phyloP scores from a whole-genome alignment of 2,797 vertebrate genomes.

The Anabas testudineus region DNA sequence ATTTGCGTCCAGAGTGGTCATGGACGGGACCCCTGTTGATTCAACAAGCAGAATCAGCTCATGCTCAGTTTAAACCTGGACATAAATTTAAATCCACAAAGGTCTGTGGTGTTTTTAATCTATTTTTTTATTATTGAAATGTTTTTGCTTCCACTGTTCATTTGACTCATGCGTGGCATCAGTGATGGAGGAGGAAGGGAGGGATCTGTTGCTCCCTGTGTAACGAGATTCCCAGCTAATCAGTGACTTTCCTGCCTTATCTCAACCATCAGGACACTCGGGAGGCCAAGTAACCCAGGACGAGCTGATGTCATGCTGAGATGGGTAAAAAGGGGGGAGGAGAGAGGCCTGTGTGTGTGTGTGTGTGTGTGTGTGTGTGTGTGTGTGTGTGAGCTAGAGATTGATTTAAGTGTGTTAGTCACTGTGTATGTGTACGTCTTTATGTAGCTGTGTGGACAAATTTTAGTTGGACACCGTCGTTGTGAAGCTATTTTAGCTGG shows the following conservation, averaged over 20 bases:
- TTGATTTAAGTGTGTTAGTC: slow-evolving; percentile 32
- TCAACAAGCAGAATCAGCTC: neutral
- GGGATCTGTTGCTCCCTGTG: slow-evolving; percentile 83
- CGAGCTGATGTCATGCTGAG: slow-evolving; percentile 87
- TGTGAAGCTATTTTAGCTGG: neutral
- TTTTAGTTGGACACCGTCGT: neutral
- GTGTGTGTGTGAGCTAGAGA: slow-evolving; percentile 25
- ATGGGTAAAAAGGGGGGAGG: slow-evolving; percentile 68
- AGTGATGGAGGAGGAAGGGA: slow-evolving; percentile 64
- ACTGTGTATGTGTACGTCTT: slow-evolving; percentile 18
- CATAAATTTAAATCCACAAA: neutral
- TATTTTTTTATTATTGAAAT: neutral
- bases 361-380: neutral
- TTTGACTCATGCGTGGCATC: slow-evolving; percentile 54
- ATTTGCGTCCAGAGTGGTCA: too few species aligned
- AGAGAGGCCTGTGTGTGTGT: slow-evolving; percentile 11
- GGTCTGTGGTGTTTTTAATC: neutral
- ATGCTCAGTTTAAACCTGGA: neutral
- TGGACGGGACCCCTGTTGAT: too few species aligned
- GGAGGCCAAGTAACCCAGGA: slow-evolving; percentile 87
- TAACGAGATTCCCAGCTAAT: slow-evolving; percentile 89
- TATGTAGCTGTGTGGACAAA: neutral
- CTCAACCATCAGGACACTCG: slow-evolving; percentile 84
- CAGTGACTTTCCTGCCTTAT: slow-evolving; percentile 88
- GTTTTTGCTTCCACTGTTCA: slow-evolving; percentile 37